A percentile compares a stretch with the other conserved stretches of the same genome.
Conservation (phyloP, 2,797 vertebrate genomes). For the Hyperoplus immaculatus region DNA sequence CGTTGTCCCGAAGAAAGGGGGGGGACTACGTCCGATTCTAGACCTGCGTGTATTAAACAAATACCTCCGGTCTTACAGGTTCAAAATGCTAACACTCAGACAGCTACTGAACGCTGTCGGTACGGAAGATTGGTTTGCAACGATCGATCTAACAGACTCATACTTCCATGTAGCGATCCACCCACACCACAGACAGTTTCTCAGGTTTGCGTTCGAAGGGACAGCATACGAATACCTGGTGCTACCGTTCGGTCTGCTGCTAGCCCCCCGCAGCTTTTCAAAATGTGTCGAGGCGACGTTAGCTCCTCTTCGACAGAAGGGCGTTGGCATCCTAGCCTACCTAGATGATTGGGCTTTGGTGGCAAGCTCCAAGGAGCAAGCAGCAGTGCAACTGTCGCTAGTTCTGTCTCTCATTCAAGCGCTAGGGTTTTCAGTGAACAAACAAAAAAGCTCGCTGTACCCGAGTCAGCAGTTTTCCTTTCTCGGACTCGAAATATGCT, state of each 20-base stretch:
- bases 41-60: neutral
- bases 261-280: neutral
- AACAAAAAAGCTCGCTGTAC: too few species aligned
- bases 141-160: neutral
- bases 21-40: neutral
- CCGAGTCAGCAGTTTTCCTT: too few species aligned
- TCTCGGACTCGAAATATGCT: too few species aligned
- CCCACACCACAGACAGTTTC: neutral
- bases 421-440: too few species aligned
- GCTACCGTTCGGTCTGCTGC: neutral
- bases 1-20: neutral
- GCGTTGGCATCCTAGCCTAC: neutral
- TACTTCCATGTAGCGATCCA: conserved; percentile 10
- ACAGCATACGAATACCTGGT: neutral
- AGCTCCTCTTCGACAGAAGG: neutral
- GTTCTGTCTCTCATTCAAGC: too few species aligned
- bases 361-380: too few species aligned
- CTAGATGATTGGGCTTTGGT: too few species aligned
- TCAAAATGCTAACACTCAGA: neutral
- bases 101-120: neutral
- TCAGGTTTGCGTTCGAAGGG: neutral
- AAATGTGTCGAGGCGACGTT: neutral
- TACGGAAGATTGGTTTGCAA: neutral
- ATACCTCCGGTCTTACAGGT: neutral
- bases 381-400: too few species aligned